Base-by-base conservation (phyloP, 2,113 vertebrate genomes). In the Astatotilapia flaviijosephi region DNA sequence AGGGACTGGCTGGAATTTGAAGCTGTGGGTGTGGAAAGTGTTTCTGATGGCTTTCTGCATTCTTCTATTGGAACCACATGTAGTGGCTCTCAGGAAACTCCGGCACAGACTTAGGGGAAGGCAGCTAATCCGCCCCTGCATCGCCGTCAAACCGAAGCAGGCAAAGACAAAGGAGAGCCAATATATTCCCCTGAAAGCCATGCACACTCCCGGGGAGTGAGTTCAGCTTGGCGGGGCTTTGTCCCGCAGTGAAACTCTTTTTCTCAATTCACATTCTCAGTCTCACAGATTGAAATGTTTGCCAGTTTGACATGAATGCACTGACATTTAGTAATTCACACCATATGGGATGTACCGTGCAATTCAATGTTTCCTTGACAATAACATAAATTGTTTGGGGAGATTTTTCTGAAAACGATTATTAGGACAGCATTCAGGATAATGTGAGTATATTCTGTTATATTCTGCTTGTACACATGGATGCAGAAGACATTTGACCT, bases 11-110 rank as follows among this genome's bases (percentile, higher is more conserved):
- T 95, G 96, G 95, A 96, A 97, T 96, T 96, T 90, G 88, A 96
- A 92, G 93, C 92, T 93, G 95, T 94, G 96, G 95, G 94, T 96
- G 96, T 95, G 95, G 95, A 96, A 93, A 95, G 95, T 93, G 94
- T 96, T 95, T 95, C 92, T 96, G 95, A 96, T 93, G 94, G 94
- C 89, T 94, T 93, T 94, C 85, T 92, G 92, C 92, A 79, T 84
- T 93, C 82, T 83, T 96, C 91, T 96, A 97, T 96, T 96, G 90
- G 88, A 97, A 97, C 93, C 96, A 97, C 94, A 96, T 97, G 96
- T 96, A 68, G 85, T 75, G 84, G 90, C 92, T 93, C 91, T 75
- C 84, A 42, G 88, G 91, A 94, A 96, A 95, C 88, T 84, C 92
- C 75, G 85, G 82, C 87, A 88, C 93, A 89, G 93, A 93, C 84